A percentile compares a stretch with the other conserved stretches of the same genome.
Evolutionary conservation across 2,888 invertebrate species (phyloP).

Genomic region (Diaphora mendica): DNA sequence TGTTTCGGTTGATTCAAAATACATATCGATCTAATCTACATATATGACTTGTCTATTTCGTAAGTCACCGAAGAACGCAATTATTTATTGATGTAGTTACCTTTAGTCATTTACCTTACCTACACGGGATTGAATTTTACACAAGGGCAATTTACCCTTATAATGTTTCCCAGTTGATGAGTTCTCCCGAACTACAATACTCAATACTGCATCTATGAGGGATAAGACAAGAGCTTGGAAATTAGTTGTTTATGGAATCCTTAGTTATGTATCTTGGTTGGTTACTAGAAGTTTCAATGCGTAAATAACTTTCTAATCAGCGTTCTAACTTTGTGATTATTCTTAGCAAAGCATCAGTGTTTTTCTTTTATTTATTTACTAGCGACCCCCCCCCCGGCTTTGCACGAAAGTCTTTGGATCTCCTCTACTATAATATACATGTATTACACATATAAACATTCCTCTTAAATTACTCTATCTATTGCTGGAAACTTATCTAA

Average conservation of each 20-base stretch:
- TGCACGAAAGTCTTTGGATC: too few species aligned
- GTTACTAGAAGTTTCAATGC: neutral
- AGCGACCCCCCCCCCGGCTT: too few species aligned
- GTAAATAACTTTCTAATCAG: neutral
- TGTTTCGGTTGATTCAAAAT: conserved; percentile 58
- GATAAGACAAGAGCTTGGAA: neutral
- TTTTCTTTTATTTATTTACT: neutral
- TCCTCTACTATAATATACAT: too few species aligned
- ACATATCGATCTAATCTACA: conserved; percentile 57
- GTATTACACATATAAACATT: too few species aligned
- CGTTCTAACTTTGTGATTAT: too few species aligned
- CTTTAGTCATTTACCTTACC: neutral
- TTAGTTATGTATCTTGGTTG: neutral
- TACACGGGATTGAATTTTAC: neutral
- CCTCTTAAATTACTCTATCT: too few species aligned
- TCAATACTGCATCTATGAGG: neutral
- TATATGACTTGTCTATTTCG: conserved; percentile 37
- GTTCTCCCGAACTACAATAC: neutral
- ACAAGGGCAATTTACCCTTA: neutral
- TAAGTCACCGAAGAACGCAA: conserved; percentile 31
- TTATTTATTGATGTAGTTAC: conserved; percentile 19
- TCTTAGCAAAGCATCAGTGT: neutral
- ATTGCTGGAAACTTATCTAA: too few species aligned
- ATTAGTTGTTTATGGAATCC: neutral
- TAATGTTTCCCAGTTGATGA: neutral